Evolutionary conservation across 2,113 vertebrate species (phyloP).

Genomic region (Urocynchramus pylzowi): DNA sequence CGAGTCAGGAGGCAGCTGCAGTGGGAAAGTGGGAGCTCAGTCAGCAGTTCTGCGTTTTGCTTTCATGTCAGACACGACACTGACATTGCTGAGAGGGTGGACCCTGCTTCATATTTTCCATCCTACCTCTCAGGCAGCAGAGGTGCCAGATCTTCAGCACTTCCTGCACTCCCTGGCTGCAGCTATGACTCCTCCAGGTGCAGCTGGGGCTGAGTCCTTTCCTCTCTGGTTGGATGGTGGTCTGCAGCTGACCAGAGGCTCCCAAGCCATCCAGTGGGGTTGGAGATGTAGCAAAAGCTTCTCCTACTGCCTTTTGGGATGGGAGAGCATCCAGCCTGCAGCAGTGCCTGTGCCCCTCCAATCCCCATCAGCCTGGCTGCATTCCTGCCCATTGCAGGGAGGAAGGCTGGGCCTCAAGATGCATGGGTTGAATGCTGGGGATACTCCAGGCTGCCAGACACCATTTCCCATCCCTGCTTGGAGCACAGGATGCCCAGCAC

Average conservation of each 20-base stretch:
- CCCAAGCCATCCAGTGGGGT: background rate
- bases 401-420: background rate
- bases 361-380: background rate
- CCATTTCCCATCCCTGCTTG: background rate
- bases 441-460: background rate
- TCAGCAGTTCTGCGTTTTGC: constrained; percentile 54
- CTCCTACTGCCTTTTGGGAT: background rate
- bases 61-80: constrained; percentile 5
- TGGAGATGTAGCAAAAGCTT: background rate
- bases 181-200: background rate
- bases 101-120: constrained; percentile 14
- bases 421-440: fast-evolving
- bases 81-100: background rate
- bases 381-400: background rate
- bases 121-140: background rate
- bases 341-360: fast-evolving
- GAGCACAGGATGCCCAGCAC: background rate
- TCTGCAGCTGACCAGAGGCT: background rate
- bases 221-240: background rate
- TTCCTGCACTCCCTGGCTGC: background rate
- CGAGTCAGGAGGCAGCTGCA: background rate
- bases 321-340: fast-evolving
- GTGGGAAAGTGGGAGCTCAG: background rate
- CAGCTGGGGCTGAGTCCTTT: background rate
- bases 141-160: background rate